Conservation (phyloP, 1,140 invertebrate genomes). For the Trichonephila inaurata region DNA sequence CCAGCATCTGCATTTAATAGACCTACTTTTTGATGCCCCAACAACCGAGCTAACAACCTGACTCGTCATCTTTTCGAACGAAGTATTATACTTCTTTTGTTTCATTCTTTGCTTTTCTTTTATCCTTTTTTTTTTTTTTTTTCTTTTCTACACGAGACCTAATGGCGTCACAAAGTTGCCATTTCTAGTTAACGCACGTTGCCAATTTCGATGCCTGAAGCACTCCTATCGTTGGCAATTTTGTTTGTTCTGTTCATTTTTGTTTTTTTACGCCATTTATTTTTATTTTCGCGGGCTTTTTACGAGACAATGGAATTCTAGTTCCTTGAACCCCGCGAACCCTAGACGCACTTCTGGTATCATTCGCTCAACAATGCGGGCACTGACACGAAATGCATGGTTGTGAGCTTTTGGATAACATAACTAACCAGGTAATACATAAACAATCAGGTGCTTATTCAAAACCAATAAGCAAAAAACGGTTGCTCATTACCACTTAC, state of each 20-base stretch:
- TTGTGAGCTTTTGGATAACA: constrained; percentile 17
- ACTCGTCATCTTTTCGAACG: not conserved
- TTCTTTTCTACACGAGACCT: not conserved
- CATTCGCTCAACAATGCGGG: constrained; percentile 61
- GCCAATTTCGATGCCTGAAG: constrained; percentile 12
- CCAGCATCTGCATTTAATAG: constrained; percentile 27
- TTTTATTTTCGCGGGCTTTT: not conserved
- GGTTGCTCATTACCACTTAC: not conserved
- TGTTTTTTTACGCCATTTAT: not conserved
- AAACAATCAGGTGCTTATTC: constrained; percentile 29
- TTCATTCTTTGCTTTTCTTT: not conserved
- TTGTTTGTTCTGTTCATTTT: not conserved
- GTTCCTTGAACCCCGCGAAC: constrained; percentile 72
- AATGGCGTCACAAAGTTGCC: constrained; percentile 55
- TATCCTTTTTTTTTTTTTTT: not conserved
- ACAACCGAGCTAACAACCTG: not conserved
- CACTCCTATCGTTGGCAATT: not conserved
- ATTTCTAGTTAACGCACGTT: constrained; percentile 34
- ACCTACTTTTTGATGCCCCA: constrained; percentile 15
- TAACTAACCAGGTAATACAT: not conserved
- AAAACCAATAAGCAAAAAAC: not conserved
- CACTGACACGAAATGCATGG: constrained; percentile 62
- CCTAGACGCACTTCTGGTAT: constrained; percentile 65
- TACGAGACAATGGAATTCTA: constrained; percentile 60
- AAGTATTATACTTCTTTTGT: constrained; percentile 11